Base-by-base conservation (phyloP, 2,888 invertebrate genomes). In the Phalangium opilio region DNA sequence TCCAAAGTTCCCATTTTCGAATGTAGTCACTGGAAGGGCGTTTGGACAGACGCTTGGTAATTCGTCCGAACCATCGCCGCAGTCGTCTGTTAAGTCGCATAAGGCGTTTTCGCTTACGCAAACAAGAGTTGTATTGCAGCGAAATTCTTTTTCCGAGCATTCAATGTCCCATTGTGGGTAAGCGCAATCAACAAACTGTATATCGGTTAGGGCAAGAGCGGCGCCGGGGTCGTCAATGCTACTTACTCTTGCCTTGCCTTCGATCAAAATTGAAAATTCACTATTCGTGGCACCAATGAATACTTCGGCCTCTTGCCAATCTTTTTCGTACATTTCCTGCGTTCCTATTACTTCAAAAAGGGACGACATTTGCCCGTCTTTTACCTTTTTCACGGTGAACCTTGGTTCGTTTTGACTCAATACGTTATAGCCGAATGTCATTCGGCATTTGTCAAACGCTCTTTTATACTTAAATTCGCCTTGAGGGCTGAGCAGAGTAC, bases 51-150 rank as follows among this genome's bases (percentile, higher is more conserved):
- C 17, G 5, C 40, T 32, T 3, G n/a, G n/a, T 11, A 27, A 35
- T 43, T 55, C 55, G 40, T 55, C 55, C 20, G 48, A 54, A 15
- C 48, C 41, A 44, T 55, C 54, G 5, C 52, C 54, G 33, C 55
- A 55, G 38, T 55, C 55, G 42, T 55, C 55, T 3, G 49, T 44
- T 8, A 45, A 35, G 21, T 55, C 54, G 33, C 55, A 55, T 1
- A 53, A 10, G 21, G 32, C 20, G 18, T 50, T 45, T 12, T 41
- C 27, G 1, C 45, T 44, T n/a, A 55, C 46, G 34, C 55, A 55
- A 35, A 36, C 43, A 15, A 12, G 15, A 7, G 33, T 44, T 12
- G 32, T 14, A 19, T 33, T 33, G 19, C 44, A 44, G 8, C 21
- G 32, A 11, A 35, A 18, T 4, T 48, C 27, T 21, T 50, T 49